Evolutionary conservation across 2,888 invertebrate species (phyloP).

Genomic region (Pyrgus malvae): DNA sequence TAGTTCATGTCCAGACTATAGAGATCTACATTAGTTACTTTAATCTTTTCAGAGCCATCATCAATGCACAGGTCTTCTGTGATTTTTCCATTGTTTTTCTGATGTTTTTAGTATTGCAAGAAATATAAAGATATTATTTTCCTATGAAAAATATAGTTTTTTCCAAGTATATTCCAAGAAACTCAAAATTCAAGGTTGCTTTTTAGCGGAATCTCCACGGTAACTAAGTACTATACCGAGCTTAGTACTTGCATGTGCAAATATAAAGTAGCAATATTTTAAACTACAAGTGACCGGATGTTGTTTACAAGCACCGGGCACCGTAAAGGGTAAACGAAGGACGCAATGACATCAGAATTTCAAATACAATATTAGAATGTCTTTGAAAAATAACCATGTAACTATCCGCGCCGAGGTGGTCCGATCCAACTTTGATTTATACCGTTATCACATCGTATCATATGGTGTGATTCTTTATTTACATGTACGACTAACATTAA

Average conservation of each 20-base stretch:
- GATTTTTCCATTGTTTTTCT: no score
- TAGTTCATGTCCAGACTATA: no score
- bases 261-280: slow-evolving; percentile 31
- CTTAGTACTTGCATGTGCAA: slow-evolving; percentile 32
- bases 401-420: slow-evolving; percentile 6
- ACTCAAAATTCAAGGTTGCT: slow-evolving; percentile 8
- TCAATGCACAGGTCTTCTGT: no score
- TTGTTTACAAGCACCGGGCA: slow-evolving; percentile 49
- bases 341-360: slow-evolving; percentile 61
- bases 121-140: background rate
- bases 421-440: slow-evolving; percentile 6
- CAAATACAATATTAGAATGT: slow-evolving; percentile 44
- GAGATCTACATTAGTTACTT: no score
- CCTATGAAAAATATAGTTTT: background rate
- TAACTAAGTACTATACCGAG: slow-evolving; percentile 29
- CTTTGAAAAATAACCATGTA: slow-evolving; percentile 33
- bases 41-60: no score
- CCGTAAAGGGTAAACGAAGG: slow-evolving; percentile 67
- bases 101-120: background rate
- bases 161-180: background rate
- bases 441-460: slow-evolving; percentile 7
- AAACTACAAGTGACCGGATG: slow-evolving; percentile 55
- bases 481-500: background rate
- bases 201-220: slow-evolving; percentile 19
- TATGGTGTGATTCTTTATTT: slow-evolving; percentile 10